Evolutionary conservation across 2,888 invertebrate genomes (phyloP).

Genomic region (Tipula helvola): DNA sequence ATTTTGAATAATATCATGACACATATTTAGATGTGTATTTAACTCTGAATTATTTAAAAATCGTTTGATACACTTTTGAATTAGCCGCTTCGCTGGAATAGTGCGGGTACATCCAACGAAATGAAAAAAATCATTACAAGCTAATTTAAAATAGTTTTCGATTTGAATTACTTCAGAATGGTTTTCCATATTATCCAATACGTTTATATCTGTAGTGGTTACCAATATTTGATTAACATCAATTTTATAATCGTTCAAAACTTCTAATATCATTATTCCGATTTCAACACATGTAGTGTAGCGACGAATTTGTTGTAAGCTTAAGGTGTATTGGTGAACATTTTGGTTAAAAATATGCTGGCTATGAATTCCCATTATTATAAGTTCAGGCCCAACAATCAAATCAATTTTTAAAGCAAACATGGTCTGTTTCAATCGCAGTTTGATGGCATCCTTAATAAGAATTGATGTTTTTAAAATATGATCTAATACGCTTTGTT

Average conservation of each 20-base stretch:
- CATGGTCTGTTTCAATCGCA: neutral
- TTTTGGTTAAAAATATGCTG: neutral
- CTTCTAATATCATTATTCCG: neutral
- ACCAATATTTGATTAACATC: neutral
- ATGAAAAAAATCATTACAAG: neutral
- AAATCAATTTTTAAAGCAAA: neutral
- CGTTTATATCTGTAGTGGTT: neutral
- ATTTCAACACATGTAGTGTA: neutral
- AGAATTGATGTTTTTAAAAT: neutral
- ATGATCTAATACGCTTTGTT: neutral
- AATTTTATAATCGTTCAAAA: neutral
- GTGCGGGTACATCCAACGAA: neutral
- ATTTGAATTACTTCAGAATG: neutral
- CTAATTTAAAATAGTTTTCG: neutral
- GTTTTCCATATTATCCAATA: neutral
- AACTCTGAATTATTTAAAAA: neutral
- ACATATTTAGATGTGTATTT: neutral
- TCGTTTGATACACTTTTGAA: neutral
- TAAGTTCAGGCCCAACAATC: neutral
- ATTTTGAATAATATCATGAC: neutral
- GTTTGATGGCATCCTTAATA: neutral
- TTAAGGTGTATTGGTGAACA: neutral
- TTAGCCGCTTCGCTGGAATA: neutral
- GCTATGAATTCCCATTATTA: neutral
- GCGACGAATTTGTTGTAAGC: neutral